Conservation (phyloP, 2,797 vertebrate genomes). For the Sebastes goodei region DNA sequence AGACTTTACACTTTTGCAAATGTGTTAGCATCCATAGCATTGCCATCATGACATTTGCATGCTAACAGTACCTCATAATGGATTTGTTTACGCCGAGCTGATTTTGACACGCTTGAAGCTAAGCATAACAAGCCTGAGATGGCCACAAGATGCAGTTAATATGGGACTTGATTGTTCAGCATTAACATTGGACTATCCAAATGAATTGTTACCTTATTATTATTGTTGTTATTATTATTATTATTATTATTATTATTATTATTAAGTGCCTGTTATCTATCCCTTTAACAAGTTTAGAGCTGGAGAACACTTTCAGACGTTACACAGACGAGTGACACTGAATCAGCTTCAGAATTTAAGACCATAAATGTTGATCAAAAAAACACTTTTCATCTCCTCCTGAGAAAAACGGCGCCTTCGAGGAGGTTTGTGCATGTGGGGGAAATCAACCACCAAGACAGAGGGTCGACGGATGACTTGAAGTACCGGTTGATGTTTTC, state of each 20-base stretch:
- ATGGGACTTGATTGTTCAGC: slow-evolving; percentile 19
- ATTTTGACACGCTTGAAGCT: slow-evolving; percentile 22
- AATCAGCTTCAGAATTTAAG: slow-evolving; percentile 52
- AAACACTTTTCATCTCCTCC: slow-evolving; percentile 46
- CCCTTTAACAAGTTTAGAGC: slow-evolving; percentile 84
- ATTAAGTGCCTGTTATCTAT: slow-evolving; percentile 89
- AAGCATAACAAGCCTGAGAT: background rate
- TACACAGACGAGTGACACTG: slow-evolving; percentile 44
- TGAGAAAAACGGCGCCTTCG: slow-evolving; percentile 13
- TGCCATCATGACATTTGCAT: background rate
- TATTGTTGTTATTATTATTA: slow-evolving; percentile 46
- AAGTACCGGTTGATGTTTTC: slow-evolving; percentile 48
- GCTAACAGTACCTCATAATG: background rate
- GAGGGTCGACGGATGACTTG: slow-evolving; percentile 34
- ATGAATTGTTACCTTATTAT: slow-evolving; percentile 42
- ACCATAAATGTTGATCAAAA: slow-evolving; percentile 38
- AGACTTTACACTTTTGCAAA: background rate
- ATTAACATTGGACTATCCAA: slow-evolving; percentile 55
- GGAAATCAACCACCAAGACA: slow-evolving; percentile 51
- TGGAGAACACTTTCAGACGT: slow-evolving; percentile 50
- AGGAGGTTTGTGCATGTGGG: slow-evolving; percentile 72
- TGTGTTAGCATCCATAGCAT: background rate
- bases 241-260: slow-evolving; percentile 77
- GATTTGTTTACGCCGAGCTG: background rate
- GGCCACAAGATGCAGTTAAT: slow-evolving; percentile 1